Evolutionary conservation across 2,888 invertebrate genomes (phyloP).

Genomic region (Leucoptera coffeella): DNA sequence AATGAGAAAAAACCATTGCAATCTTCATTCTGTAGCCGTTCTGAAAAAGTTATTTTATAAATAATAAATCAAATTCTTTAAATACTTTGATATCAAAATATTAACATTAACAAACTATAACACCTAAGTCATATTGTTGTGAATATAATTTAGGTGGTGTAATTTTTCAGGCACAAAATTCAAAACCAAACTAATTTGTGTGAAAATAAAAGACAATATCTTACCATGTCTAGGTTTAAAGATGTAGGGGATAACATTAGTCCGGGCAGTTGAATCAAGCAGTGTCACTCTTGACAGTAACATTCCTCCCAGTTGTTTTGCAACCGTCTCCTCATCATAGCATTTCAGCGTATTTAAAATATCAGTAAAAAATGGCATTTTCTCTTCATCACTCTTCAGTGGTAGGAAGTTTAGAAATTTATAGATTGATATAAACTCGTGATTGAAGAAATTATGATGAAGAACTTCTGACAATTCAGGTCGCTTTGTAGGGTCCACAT

Average conservation of each 20-base stretch:
- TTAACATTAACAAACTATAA: too few species aligned
- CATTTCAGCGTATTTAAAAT: conserved; percentile 61
- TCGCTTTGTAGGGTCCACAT: conserved; percentile 56
- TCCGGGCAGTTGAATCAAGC: conserved; percentile 73
- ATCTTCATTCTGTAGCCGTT: conserved; percentile 29
- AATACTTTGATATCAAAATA: neutral
- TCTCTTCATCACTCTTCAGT: conserved; percentile 70
- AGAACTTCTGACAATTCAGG: conserved; percentile 63
- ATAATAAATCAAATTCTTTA: conserved; percentile 2
- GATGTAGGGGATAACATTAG: conserved; percentile 62
- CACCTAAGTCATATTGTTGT: too few species aligned
- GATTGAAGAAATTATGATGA: conserved; percentile 73
- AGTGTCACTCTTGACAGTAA: conserved; percentile 80
- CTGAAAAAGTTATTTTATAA: conserved; percentile 15
- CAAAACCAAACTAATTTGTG: neutral
- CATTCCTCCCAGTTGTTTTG: conserved; percentile 70
- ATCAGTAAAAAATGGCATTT: conserved; percentile 68
- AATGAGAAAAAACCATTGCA: conserved; percentile 60
- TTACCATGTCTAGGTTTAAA: conserved; percentile 65
- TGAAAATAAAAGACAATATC: conserved; percentile 3
- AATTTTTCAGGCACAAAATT: too few species aligned
- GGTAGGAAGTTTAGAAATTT: conserved; percentile 79
- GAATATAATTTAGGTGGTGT: too few species aligned
- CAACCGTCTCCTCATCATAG: conserved; percentile 77
- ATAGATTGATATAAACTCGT: conserved; percentile 78